A percentile compares a stretch with the other conserved stretches of the same genome.
These are phyloP conservation scores for Sinocyclocheilus anshuiensis DNA, from an alignment of 2,113 vertebrate genomes.

Conservation along the genomic window DNA sequence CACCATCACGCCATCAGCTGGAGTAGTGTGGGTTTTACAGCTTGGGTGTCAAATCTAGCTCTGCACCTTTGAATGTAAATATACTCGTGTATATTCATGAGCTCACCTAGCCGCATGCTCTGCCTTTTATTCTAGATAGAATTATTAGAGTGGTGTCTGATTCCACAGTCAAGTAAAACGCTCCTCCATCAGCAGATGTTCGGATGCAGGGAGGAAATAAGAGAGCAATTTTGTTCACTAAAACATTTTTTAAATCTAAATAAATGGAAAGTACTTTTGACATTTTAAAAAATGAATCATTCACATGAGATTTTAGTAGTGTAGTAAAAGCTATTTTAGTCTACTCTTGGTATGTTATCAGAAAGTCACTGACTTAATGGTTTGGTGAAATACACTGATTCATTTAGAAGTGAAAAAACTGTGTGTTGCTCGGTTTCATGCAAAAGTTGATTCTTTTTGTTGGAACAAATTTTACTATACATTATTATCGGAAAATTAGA, in stretches of 20 bases:
- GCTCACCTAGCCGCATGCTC: not conserved
- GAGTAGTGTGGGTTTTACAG: not conserved
- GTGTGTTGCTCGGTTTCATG: not conserved
- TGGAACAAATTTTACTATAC: not conserved
- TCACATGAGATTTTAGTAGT: not conserved
- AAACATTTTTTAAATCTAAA: not conserved
- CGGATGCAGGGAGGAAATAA: not conserved
- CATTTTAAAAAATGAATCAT: not conserved
- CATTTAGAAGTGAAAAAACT: not conserved
- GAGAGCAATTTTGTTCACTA: not conserved
- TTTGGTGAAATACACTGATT: not conserved
- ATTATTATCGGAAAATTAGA: not conserved
- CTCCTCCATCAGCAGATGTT: constrained; percentile 17
- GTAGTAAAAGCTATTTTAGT: not conserved
- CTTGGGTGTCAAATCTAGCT: constrained; percentile 13
- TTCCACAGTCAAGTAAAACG: not conserved
- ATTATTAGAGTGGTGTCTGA: not conserved
- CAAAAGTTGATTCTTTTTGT: not conserved
- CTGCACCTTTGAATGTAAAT: constrained; percentile 25
- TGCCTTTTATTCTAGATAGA: constrained; percentile 1
- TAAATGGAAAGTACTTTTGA: not conserved
- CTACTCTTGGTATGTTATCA: not conserved
- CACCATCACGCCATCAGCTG: not conserved
- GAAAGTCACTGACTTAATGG: not conserved
- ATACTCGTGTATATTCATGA: constrained; percentile 28